Percentiles rank a stretch among this genome's conserved stretches.
Evolutionary conservation across 35 echinoderm and acorn worm species (phyloP).

Genomic region (Anneissia japonica): DNA sequence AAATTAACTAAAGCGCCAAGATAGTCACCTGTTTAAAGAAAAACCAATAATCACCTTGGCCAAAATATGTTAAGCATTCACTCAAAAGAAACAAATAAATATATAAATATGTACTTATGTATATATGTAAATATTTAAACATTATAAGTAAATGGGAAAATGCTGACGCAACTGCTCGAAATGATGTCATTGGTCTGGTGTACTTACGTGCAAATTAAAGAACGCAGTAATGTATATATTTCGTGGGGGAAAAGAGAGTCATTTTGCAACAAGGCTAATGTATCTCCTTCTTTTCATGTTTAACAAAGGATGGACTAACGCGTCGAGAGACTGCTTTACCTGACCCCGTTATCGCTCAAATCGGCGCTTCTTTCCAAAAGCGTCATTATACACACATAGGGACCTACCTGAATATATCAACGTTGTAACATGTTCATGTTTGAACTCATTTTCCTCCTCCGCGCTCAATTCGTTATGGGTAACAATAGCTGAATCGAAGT

Average conservation of each 20-base stretch:
- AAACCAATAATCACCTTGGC: not conserved
- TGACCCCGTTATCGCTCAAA: too few relatives aligned
- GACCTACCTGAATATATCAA: not conserved
- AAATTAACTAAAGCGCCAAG: constrained; percentile 40
- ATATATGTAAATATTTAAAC: not conserved
- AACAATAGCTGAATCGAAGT: constrained; percentile 37
- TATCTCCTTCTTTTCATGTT: too few relatives aligned
- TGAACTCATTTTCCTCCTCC: constrained; percentile 41
- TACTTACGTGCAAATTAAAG: too few relatives aligned
- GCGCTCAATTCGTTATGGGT: constrained; percentile 37
- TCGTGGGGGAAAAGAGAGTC: too few relatives aligned
- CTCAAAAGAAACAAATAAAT: not conserved
- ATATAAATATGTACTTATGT: not conserved
- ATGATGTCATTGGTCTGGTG: not conserved
- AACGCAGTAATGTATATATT: too few relatives aligned
- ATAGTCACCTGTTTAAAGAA: constrained; percentile 32
- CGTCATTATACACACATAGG: not conserved
- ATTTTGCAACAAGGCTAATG: too few relatives aligned
- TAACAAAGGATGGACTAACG: too few relatives aligned
- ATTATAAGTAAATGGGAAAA: not conserved
- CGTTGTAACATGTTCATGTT: constrained; percentile 26
- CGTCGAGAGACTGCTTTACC: too few relatives aligned
- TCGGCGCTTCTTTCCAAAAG: too few relatives aligned
- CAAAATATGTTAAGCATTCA: not conserved
- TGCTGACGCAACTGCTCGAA: not conserved